Percentiles rank a stretch among this genome's conserved stretches.
phyloP scores from a whole-genome alignment of 2,113 vertebrate species.

The Dolichotis patagonum region DNA sequence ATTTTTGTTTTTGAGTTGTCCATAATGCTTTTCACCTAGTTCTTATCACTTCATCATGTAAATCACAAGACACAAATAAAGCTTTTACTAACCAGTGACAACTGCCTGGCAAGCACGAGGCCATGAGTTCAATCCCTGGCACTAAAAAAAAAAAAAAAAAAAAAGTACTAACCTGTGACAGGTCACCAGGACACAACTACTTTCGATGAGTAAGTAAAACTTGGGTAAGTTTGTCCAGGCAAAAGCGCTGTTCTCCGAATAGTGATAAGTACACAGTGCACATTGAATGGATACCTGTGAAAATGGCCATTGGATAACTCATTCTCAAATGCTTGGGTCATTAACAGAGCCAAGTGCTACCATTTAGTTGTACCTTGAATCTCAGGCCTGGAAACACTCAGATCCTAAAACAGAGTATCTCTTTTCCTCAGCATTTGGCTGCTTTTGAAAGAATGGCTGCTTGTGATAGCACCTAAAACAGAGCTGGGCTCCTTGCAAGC shows the following conservation, averaged over 20 bases:
- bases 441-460: neutral
- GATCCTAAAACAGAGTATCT: neutral
- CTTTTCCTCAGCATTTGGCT: neutral
- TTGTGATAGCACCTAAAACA: neutral
- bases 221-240: neutral
- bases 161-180: no score
- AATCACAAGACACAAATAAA: neutral
- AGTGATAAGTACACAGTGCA: no score
- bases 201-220: neutral
- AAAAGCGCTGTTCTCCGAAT: neutral
- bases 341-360: neutral
- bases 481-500: neutral
- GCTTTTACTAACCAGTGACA: no score
- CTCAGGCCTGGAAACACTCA: neutral
- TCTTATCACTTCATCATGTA: neutral
- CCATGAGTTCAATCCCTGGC: no score
- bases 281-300: no score
- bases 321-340: neutral
- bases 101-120: no score
- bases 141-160: no score
- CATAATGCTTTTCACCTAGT: neutral
- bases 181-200: neutral
- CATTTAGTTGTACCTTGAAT: neutral
- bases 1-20: neutral
- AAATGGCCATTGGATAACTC: neutral